Conservation (phyloP, 2,888 invertebrate species). For the Nomada lathburiana region DNA sequence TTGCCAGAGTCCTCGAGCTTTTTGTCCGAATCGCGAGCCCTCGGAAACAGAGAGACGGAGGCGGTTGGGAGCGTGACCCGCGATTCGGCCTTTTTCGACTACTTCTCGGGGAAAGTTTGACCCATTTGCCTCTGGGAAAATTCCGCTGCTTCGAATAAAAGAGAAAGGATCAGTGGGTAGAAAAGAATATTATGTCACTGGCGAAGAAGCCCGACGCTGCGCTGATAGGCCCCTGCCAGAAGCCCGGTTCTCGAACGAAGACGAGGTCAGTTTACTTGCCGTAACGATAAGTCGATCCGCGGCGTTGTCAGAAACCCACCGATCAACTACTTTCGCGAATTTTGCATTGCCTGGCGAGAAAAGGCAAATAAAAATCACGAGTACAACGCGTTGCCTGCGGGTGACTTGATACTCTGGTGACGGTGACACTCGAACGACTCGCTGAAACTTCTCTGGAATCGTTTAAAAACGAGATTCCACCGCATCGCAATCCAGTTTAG, state of each 20-base stretch:
- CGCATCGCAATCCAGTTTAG: too few relatives aligned
- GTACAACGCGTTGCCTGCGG: too few relatives aligned
- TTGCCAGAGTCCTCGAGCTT: constrained; percentile 4
- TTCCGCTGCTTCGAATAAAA: too few relatives aligned
- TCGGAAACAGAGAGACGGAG: neutral
- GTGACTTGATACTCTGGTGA: too few relatives aligned
- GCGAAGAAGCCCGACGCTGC: constrained; percentile 28
- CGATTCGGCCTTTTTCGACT: neutral
- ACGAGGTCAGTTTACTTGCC: constrained; percentile 39
- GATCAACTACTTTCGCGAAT: too few relatives aligned
- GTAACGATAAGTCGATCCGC: neutral
- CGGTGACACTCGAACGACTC: too few relatives aligned
- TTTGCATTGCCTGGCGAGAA: too few relatives aligned
- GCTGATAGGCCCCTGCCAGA: constrained; percentile 1
- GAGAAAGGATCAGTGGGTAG: neutral
- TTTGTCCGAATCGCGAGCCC: constrained; percentile 23
- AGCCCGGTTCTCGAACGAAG: constrained; percentile 18
- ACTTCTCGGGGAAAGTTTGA: neutral
- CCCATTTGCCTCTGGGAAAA: too few relatives aligned
- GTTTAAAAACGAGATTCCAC: too few relatives aligned
- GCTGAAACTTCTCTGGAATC: too few relatives aligned
- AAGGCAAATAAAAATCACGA: too few relatives aligned
- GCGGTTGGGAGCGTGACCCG: neutral
- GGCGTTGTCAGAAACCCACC: neutral
- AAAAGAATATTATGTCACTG: constrained; percentile 13